phyloP scores from a whole-genome alignment of 2,888 invertebrate genomes.

The Spicauda simplicius region DNA sequence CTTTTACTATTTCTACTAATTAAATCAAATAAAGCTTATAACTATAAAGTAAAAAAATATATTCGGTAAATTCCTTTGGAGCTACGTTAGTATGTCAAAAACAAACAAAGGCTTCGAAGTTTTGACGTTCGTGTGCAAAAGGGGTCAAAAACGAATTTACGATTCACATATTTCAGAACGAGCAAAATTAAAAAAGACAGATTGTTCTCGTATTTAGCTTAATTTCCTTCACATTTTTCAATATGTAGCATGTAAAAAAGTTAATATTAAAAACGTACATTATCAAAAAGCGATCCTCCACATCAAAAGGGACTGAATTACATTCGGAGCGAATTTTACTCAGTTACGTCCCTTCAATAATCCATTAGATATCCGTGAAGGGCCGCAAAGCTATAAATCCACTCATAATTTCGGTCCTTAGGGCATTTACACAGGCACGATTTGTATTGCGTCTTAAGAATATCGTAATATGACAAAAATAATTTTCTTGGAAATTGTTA shows the following conservation, averaged over 20 bases:
- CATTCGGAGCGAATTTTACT: background rate
- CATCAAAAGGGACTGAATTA: background rate
- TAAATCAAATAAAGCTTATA: too few species aligned
- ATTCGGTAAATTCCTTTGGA: too few species aligned
- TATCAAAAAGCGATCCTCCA: slow-evolving; percentile 14
- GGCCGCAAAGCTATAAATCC: background rate
- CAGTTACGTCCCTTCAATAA: background rate
- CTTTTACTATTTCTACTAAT: too few species aligned
- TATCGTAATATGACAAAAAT: too few species aligned
- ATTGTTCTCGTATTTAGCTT: background rate
- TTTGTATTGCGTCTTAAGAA: background rate
- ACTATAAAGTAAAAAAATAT: too few species aligned
- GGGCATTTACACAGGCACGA: background rate
- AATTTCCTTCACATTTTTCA: background rate
- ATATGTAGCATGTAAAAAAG: background rate
- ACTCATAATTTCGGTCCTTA: background rate
- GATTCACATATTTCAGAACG: too few species aligned
- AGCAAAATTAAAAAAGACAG: too few species aligned
- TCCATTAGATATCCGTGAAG: slow-evolving; percentile 1
- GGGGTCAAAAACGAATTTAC: too few species aligned
- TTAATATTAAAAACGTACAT: background rate
- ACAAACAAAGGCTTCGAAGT: too few species aligned
- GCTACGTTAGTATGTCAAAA: too few species aligned
- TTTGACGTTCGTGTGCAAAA: too few species aligned
- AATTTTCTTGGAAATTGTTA: too few species aligned